These are phyloP conservation scores for Melanocharis versteri DNA, from an alignment of 2,113 vertebrate species.

Conservation along the genomic window DNA sequence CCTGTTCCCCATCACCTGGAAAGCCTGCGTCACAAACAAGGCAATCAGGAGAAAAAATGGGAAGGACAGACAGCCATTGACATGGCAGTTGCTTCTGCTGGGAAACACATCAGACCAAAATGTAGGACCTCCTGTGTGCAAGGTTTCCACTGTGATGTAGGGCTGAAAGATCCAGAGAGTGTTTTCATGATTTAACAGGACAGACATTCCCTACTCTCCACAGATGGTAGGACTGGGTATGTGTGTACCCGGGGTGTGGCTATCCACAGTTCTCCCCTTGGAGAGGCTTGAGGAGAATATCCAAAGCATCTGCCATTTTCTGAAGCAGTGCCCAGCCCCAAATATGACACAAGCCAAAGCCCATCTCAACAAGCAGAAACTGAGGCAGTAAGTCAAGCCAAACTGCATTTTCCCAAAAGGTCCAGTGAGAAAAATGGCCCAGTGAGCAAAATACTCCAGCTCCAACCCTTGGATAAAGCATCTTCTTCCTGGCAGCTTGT, in stretches of 20 bases:
- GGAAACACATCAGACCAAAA: neutral
- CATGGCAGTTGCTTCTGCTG: neutral
- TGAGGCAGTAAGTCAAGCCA: neutral
- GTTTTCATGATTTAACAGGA: neutral
- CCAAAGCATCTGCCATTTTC: neutral
- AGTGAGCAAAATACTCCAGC: neutral
- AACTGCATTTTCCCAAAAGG: neutral
- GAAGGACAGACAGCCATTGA: neutral
- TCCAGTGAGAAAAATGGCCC: neutral
- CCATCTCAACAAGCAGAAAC: neutral
- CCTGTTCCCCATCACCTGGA: neutral
- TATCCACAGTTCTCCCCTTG: neutral
- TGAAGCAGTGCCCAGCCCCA: neutral
- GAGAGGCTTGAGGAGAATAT: neutral
- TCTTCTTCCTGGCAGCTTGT: neutral
- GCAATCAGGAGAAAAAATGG: neutral
- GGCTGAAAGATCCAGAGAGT: neutral
- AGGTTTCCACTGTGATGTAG: neutral
- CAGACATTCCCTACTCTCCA: fast-evolving
- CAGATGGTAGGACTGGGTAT: neutral
- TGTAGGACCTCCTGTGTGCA: neutral
- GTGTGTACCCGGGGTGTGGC: neutral
- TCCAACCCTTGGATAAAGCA: neutral
- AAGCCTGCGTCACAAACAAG: neutral
- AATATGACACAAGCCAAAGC: neutral